Conservation (phyloP, 2,888 invertebrate species). For the Metopia argyrocephala region DNA sequence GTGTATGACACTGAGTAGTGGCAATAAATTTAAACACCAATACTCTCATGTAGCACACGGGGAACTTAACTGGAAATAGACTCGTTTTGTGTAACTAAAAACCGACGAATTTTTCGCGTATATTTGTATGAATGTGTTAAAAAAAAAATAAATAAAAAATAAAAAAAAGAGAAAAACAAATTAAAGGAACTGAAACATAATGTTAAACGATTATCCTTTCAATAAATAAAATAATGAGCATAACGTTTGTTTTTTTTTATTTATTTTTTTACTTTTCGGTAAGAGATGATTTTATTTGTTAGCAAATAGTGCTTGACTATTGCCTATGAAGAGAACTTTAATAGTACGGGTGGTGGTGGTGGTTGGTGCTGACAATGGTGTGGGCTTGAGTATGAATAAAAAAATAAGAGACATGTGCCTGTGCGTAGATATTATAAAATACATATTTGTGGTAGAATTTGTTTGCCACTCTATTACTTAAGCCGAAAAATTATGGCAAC, state of each 20-base stretch:
- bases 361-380: not conserved
- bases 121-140: not conserved
- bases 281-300: no score
- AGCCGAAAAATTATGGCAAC: conserved; percentile 25
- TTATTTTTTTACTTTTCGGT: no score
- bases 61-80: not conserved
- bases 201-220: not conserved
- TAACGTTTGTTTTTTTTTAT: no score
- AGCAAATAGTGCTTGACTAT: no score
- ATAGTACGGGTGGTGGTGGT: conserved; percentile 33
- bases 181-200: not conserved
- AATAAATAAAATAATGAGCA: no score
- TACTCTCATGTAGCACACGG: not conserved
- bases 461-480: conserved; percentile 33
- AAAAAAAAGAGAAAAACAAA: not conserved
- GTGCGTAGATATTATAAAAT: conserved; percentile 14
- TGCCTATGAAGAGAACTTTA: no score
- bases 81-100: not conserved
- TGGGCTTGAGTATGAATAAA: conserved; percentile 10
- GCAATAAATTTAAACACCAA: conserved; percentile 5
- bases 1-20: conserved; percentile 27
- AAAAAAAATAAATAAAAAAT: no score
- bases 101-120: no score
- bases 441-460: conserved; percentile 44
- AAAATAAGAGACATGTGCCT: conserved; percentile 29